Evolutionary conservation across 2,888 invertebrate genomes (phyloP), one percentile per base, ranked within the genome.

Genomic region (Noctua fimbriata): DNA sequence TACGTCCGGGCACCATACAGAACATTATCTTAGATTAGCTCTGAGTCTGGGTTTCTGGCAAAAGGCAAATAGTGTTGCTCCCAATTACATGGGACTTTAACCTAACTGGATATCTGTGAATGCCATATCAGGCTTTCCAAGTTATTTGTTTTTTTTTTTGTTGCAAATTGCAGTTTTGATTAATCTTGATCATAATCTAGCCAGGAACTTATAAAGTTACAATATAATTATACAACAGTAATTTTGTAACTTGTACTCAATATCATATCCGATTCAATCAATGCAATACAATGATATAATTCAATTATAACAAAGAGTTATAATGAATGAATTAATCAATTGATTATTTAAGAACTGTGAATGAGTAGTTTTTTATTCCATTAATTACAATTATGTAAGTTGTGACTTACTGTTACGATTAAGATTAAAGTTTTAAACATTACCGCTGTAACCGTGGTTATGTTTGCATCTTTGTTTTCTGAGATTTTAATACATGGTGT

Each of bases 251-350:
- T 69, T 49, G 41, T 41, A 36, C 7, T 16, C 2, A 72, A 63
- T 63, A 32, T 60, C 47, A 76, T 85, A 85, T 83, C 71, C 14
- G 28, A 69, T 71, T 74, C 55, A 74, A 87, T 86, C 83, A 74
- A 66, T 49, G n/a, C 52, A 41, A 69, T 65, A 69, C 70, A 81
- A 66, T 67, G 69, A 16, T 71, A 44, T 67, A 63, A 78, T 71
- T 73, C 21, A 84, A 79, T 69, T 71, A 60, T 67, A 73, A 73
- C 83, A 79, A 83, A 66, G 60, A 44, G 52, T 66, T 47, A 18
- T 69, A 75, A 70, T 49, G 36, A 76, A 21, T 82, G 76, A 73
- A 76, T 76, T 44, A 67, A 58, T 65, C 24, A 28, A 73, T 77
- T 72, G 52, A 21, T 66, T 24, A 6, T 52, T 76, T 75, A 47